Percentiles rank a stretch among this genome's conserved stretches.
These are phyloP conservation scores for Planiliza haematocheilus DNA, from an alignment of 2,113 vertebrate species.

Conservation along the genomic window DNA sequence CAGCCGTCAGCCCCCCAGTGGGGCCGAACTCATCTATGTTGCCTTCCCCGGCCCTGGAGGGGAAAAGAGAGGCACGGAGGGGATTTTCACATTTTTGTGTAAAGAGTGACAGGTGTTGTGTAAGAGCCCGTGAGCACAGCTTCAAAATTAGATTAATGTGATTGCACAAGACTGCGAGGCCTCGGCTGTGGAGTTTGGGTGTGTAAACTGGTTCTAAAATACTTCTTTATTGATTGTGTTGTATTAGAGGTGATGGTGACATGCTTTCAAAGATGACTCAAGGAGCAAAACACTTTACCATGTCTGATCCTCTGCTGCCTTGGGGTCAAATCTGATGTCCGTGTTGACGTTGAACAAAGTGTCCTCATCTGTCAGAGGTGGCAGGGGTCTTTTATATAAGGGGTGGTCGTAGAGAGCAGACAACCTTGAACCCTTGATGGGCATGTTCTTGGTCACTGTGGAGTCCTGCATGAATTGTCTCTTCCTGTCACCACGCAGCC, in stretches of 20 bases:
- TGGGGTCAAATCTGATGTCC: slow-evolving; percentile 94
- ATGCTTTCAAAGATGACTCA: neutral
- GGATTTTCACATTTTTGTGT: slow-evolving; percentile 9
- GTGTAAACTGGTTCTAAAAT: too few species aligned
- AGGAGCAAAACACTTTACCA: slow-evolving; percentile 82
- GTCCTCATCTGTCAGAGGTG: slow-evolving; percentile 88
- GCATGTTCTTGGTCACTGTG: slow-evolving; percentile 33
- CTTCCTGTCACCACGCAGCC: slow-evolving; percentile 69
- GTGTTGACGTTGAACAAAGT: slow-evolving; percentile 95
- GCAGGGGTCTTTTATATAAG: slow-evolving; percentile 84
- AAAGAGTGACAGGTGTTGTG: slow-evolving; percentile 26
- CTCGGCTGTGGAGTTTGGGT: neutral
- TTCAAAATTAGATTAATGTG: slow-evolving; percentile 18
- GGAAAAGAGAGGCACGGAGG: neutral
- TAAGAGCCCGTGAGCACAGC: neutral
- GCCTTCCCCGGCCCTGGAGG: slow-evolving; percentile 88
- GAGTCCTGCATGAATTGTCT: slow-evolving; percentile 73
- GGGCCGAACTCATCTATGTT: slow-evolving; percentile 87
- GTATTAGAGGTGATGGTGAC: neutral
- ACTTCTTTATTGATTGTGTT: neutral
- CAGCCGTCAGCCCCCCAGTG: slow-evolving; percentile 87
- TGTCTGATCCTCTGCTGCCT: slow-evolving; percentile 87
- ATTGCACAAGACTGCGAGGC: slow-evolving; percentile 19
- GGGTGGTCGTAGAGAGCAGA: slow-evolving; percentile 89
- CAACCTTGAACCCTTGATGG: slow-evolving; percentile 79